Base-by-base conservation (phyloP, 2,888 invertebrate genomes). In the Ophion ventricosus region DNA sequence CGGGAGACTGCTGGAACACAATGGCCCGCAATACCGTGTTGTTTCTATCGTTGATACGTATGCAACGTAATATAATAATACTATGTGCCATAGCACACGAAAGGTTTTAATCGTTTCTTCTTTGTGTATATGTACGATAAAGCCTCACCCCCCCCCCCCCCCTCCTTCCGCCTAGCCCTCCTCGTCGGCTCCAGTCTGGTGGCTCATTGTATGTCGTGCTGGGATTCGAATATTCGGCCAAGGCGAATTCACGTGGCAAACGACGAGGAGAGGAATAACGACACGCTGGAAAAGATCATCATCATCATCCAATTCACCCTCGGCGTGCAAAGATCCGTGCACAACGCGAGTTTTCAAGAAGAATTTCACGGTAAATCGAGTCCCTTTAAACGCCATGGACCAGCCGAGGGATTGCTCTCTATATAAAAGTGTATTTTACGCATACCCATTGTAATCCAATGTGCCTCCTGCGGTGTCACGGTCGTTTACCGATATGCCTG, bases 401-500 rank as follows among this genome's bases (percentile, higher is more conserved):
- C 70, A 29, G 26, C 80, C 67, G 73, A 63, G 75, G 72, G 63
- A 72, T 57, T 54, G 26, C 70, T 26, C 61, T 25, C 57, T 67
- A 14, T 43, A 43, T 43, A 43, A 14, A 43, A 67, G 20, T 72
- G 79, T 80, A 69, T 81, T 86, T 88, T 88, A 85, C 88, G 89
- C 88, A 88, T 88, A 61, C 59, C 84, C 72, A 88, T 90, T 90
- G 87, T 90, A 40, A 20, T 7, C 76, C 56, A 57, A 67, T 81
- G 86, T 88, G 90, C 91, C 90, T 92, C 91, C 92, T 90, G 91
- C 81, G 90, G 91, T 91, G 91, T 91, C 88, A 90, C 88, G 89
- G 87, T 88, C 88, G 11, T 29, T 5, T 57, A 63, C 35, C 78
- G 88, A 57, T 20, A 11, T 40, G 11, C 61, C 40, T 63, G 57